Conservation (phyloP, 2,797 vertebrate genomes). For the Centropyge bicolor region DNA sequence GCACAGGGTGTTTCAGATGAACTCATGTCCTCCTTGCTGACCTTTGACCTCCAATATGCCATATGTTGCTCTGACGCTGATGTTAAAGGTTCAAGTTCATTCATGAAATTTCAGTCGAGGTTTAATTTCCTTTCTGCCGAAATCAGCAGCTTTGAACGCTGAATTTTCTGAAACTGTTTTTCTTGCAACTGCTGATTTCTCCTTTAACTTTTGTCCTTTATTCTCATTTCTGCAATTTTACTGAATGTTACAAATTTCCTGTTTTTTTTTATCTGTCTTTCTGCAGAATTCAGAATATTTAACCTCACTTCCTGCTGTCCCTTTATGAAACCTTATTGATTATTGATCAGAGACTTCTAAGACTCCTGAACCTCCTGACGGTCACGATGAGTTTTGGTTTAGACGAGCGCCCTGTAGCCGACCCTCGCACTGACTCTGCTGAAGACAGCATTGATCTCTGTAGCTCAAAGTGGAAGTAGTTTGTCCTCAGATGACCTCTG, state of each 20-base stretch:
- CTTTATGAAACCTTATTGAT: constrained; percentile 1
- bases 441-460: constrained; percentile 16
- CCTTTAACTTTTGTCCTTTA: neutral
- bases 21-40: neutral
- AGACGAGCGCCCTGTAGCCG: constrained; percentile 39
- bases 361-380: constrained; percentile 18
- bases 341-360: constrained; percentile 38
- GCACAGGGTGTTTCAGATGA: neutral
- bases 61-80: neutral
- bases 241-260: neutral
- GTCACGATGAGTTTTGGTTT: constrained; percentile 6
- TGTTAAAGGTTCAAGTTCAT: neutral
- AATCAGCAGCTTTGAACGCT: neutral
- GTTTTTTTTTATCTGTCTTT: neutral
- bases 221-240: neutral
- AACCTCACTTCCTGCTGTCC: constrained; percentile 16
- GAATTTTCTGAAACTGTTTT: neutral
- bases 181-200: neutral
- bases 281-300: neutral
- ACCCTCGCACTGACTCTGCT: constrained; percentile 4
- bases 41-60: constrained; percentile 10
- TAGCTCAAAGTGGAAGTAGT: constrained; percentile 17
- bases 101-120: neutral
- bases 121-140: neutral
- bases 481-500: constrained; percentile 20